Evolutionary conservation across 2,888 invertebrate genomes (phyloP).

Genomic region (Drymonia ruficornis): DNA sequence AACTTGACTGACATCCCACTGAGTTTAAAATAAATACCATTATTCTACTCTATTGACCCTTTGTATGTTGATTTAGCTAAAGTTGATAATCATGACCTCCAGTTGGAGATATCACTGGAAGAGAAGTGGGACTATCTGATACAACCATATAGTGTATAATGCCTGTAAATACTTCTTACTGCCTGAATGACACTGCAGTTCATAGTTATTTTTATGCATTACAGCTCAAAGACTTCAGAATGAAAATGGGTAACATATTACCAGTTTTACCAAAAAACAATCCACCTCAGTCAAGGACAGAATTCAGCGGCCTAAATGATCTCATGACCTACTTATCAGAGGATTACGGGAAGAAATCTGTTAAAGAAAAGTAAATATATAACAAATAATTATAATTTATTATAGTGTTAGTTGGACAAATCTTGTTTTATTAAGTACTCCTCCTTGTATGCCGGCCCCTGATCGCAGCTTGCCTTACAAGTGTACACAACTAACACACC

Average conservation of each 20-base stretch:
- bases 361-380: slow-evolving; percentile 43
- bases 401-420: slow-evolving; percentile 68
- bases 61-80: too few species aligned
- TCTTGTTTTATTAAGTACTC: slow-evolving; percentile 96
- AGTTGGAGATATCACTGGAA: too few species aligned
- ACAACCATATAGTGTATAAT: too few species aligned
- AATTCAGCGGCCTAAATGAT: slow-evolving; percentile 94
- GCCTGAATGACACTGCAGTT: too few species aligned
- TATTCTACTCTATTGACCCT: background rate
- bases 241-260: slow-evolving; percentile 90
- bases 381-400: slow-evolving; percentile 21
- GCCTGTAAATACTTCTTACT: too few species aligned
- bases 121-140: too few species aligned
- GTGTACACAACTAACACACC: slow-evolving; percentile 94
- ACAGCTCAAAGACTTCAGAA: slow-evolving; percentile 92
- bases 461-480: slow-evolving; percentile 90
- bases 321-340: slow-evolving; percentile 91
- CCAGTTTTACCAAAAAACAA: slow-evolving; percentile 91
- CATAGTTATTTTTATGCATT: slow-evolving; percentile 29
- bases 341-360: slow-evolving; percentile 73
- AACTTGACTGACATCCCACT: too few species aligned
- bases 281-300: slow-evolving; percentile 92
- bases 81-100: slow-evolving; percentile 3
- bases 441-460: slow-evolving; percentile 87
- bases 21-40: too few species aligned